These are phyloP conservation scores for Drosophila algonquin DNA, from an alignment of 2,888 invertebrate species.

Conservation along the genomic window DNA sequence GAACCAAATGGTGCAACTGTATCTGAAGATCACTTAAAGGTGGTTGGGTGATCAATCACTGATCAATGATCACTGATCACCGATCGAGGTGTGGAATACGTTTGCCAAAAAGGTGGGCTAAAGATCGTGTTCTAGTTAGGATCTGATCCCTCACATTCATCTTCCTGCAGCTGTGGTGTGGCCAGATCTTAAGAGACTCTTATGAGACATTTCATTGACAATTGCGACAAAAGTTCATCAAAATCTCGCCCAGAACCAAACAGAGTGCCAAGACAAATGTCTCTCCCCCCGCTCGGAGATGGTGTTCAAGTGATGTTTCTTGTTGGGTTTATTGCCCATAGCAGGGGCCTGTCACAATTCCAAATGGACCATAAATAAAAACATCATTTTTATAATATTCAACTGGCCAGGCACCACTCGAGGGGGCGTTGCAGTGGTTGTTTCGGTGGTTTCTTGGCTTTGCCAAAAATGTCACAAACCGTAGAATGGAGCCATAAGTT, in stretches of 20 bases:
- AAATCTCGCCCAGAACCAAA: slow-evolving; percentile 54
- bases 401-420: slow-evolving; percentile 31
- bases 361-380: slow-evolving; percentile 83
- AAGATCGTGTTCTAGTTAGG: not conserved
- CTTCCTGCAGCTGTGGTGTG: slow-evolving; percentile 17
- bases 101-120: not conserved
- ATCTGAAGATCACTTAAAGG: not conserved
- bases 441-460: slow-evolving; percentile 49
- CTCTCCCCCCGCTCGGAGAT: slow-evolving; percentile 7
- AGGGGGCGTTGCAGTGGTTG: slow-evolving; percentile 43
- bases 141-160: not conserved
- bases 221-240: slow-evolving; percentile 73
- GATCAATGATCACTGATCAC: not conserved
- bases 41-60: not conserved
- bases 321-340: slow-evolving; percentile 72
- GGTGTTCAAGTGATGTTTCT: slow-evolving; percentile 31
- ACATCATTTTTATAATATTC: slow-evolving; percentile 78
- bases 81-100: not conserved
- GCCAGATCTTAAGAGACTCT: slow-evolving; percentile 16
- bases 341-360: slow-evolving; percentile 81
- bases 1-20: not conserved
- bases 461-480: slow-evolving; percentile 69
- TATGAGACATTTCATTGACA: slow-evolving; percentile 67
- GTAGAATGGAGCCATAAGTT: slow-evolving; percentile 72
- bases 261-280: slow-evolving; percentile 55